Evolutionary conservation across 2,888 invertebrate genomes (phyloP), one percentile per base, ranked within the genome.

Genomic region (Seira ritae): DNA sequence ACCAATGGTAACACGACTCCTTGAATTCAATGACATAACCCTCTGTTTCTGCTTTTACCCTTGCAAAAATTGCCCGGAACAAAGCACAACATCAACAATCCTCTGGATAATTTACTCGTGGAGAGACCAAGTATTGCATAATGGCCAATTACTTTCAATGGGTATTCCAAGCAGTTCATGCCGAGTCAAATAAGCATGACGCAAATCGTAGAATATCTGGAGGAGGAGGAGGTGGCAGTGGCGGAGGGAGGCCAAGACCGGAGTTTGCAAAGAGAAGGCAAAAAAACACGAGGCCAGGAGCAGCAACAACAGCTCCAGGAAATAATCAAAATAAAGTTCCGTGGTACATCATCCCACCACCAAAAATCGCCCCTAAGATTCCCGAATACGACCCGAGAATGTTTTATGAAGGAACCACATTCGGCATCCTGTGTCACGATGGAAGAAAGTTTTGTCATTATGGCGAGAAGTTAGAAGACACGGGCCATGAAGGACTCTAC

Each of bases 401-500:
- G 8, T 67, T 68, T 20, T 22, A 20, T 19, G 55, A 24, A 0
- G 3, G 3, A 17, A 67, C 55, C 6, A 50, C 67, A 20, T 31
- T 17, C 10, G 15, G 20, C 10, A 67, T 68, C 17, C 67, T 75
- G 19, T 2, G 19, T 6, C n/a, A 68, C 15, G 69, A 69, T 17
- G 31, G 3, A 8, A 31, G 31, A 8, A 31, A 31, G 8, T 31
- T 31, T 31, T 31, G 31, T 2, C 66, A 66, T 66, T 17, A 20
- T 1, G 23, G 10, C 22, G n/a, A 22, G 20, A 62, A 69, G 19
- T 42, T 60, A 20, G 50, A 70, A 8, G 69, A 70, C 10, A 71
- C 66, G 19, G 71, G 72, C 1, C 46, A 79, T 37, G 79, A 80
- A 62, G 80, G 80, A 8, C 37, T 73, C 0, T 80, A 80, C 73